Conservation (phyloP, 2,888 invertebrate genomes). For the Disparrhopalites patrizii region DNA sequence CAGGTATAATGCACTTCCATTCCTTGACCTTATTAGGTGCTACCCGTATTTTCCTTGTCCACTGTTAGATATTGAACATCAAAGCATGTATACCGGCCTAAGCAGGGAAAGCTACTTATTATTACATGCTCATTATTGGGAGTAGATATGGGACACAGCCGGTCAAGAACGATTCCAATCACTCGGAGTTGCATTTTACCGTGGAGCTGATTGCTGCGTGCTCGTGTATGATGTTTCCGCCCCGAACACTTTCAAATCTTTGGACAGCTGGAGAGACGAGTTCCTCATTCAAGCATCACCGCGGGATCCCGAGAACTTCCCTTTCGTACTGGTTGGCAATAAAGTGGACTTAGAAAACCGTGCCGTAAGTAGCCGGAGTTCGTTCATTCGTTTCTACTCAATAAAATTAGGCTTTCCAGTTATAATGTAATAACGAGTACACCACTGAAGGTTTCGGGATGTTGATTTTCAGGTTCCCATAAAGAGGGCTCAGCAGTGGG, state of each 20-base stretch:
- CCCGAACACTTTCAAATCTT: constrained; percentile 95
- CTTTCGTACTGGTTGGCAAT: constrained; percentile 97
- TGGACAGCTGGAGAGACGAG: constrained; percentile 99
- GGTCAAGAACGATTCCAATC: constrained; percentile 97
- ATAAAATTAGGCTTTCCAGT: too few relatives aligned
- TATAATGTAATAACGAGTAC: too few relatives aligned
- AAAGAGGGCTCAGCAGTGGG: constrained; percentile 96
- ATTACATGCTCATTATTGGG: too few relatives aligned
- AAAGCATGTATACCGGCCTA: too few relatives aligned
- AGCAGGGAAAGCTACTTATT: too few relatives aligned
- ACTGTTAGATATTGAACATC: too few relatives aligned
- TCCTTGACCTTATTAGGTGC: too few relatives aligned
- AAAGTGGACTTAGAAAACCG: constrained; percentile 91
- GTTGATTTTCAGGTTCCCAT: constrained; percentile 64
- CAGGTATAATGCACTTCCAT: too few relatives aligned
- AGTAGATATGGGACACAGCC: constrained; percentile 97
- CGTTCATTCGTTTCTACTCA: too few relatives aligned
- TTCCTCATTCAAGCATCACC: constrained; percentile 93
- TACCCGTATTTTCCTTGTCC: too few relatives aligned
- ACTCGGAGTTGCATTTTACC: constrained; percentile 96
- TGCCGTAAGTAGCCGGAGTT: constrained; percentile 66
- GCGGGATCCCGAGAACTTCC: constrained; percentile 97
- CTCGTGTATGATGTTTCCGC: constrained; percentile 98
- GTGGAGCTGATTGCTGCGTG: constrained; percentile 97
- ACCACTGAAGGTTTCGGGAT: background rate